Conservation (phyloP, 2,888 invertebrate species). For the Folsomia manolachei region DNA sequence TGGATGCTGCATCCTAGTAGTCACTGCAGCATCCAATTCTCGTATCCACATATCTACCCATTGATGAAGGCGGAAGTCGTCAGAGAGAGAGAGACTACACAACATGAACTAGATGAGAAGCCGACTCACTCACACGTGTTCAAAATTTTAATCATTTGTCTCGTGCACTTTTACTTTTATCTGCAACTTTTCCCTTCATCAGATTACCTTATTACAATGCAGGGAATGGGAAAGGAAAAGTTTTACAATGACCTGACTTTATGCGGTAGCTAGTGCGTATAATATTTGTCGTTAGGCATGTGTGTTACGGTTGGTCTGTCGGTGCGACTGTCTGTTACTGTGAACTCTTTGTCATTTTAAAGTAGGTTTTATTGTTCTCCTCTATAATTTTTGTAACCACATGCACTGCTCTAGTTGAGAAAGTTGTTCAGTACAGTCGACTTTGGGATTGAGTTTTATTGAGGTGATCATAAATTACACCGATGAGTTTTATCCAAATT, state of each 20-base stretch:
- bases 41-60: neutral
- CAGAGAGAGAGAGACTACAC: neutral
- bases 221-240: neutral
- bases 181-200: neutral
- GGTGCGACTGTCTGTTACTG: too few relatives aligned
- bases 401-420: too few relatives aligned
- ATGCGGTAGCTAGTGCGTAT: too few relatives aligned
- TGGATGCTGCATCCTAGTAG: neutral
- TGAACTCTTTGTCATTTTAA: too few relatives aligned
- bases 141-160: conserved; percentile 11
- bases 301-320: too few relatives aligned
- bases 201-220: neutral
- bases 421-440: too few relatives aligned
- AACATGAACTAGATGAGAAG: neutral
- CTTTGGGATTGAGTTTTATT: too few relatives aligned
- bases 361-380: too few relatives aligned
- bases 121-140: neutral
- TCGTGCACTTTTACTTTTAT: neutral
- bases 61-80: conserved; percentile 1
- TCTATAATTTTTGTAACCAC: too few relatives aligned
- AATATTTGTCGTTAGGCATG: too few relatives aligned
- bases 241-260: neutral
- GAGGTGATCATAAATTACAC: too few relatives aligned
- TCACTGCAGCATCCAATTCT: neutral
- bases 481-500: too few relatives aligned